These are phyloP conservation scores for Bubalus kerabau DNA, from an alignment of 2,113 vertebrate genomes.

Conservation along the genomic window DNA sequence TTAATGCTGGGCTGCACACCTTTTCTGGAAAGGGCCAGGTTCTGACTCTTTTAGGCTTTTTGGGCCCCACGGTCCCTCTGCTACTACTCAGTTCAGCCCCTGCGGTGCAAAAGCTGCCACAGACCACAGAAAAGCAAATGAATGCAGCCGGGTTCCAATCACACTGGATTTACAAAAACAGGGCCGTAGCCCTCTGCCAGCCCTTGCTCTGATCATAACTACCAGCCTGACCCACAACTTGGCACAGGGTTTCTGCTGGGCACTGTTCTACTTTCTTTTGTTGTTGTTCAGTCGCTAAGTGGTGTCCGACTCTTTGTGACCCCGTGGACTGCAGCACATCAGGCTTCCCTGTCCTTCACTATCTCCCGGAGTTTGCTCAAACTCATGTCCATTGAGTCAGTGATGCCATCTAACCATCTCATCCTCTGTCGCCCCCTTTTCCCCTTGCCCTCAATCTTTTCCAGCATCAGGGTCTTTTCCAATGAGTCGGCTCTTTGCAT, in stretches of 20 bases:
- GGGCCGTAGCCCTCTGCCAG: not conserved
- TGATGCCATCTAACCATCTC: not conserved
- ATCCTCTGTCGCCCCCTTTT: not conserved
- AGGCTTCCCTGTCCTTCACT: too few species aligned
- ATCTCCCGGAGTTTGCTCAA: not conserved
- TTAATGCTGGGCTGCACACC: not conserved
- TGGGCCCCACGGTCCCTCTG: accelerated
- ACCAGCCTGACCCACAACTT: not conserved
- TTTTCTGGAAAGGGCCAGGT: not conserved
- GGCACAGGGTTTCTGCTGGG: not conserved
- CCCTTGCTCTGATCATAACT: not conserved
- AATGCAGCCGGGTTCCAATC: accelerated
- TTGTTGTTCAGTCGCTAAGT: not conserved
- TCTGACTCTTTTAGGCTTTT: not conserved
- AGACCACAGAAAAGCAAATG: not conserved
- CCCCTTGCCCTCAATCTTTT: not conserved
- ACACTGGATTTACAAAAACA: accelerated
- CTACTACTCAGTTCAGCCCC: not conserved
- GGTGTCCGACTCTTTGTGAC: not conserved
- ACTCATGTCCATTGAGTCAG: not conserved
- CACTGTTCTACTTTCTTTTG: not conserved
- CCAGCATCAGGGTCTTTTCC: not conserved
- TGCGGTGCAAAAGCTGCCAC: accelerated
- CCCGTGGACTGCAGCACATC: too few species aligned
- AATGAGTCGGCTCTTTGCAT: not conserved